These are phyloP conservation scores for Lagria hirta DNA, from an alignment of 2,888 invertebrate species.

Conservation along the genomic window DNA sequence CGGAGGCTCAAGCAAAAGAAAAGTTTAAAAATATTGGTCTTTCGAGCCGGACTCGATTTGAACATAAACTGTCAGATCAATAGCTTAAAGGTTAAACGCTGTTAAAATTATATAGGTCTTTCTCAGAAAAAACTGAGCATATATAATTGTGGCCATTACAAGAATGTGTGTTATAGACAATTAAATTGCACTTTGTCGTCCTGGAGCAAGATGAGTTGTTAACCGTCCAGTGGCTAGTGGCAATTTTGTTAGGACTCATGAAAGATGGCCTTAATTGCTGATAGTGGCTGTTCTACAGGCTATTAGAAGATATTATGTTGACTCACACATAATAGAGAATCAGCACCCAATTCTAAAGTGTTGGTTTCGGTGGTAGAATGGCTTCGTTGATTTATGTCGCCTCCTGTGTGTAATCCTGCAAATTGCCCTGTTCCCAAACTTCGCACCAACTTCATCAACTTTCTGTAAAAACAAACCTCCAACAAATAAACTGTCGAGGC, in stretches of 20 bases:
- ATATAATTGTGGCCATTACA: no score
- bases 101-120: no score
- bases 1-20: no score
- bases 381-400: slow-evolving; percentile 21
- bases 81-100: no score
- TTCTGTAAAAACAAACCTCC: slow-evolving; percentile 12
- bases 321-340: slow-evolving; percentile 27
- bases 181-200: no score
- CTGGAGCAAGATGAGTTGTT: slow-evolving; percentile 39
- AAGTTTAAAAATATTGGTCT: no score
- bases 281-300: slow-evolving; percentile 28
- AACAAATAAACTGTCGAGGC: slow-evolving; percentile 10
- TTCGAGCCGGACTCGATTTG: no score
- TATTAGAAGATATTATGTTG: slow-evolving; percentile 29
- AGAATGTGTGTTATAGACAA: no score
- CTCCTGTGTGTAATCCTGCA: slow-evolving; percentile 26
- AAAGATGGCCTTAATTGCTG: slow-evolving; percentile 35
- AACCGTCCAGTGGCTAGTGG: slow-evolving; percentile 31
- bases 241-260: slow-evolving; percentile 30
- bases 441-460: slow-evolving; percentile 20
- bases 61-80: no score
- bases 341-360: slow-evolving; percentile 24
- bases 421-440: slow-evolving; percentile 25
- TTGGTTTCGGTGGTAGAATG: slow-evolving; percentile 18
- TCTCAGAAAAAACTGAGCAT: no score